Base-by-base conservation (phyloP, 2,888 invertebrate genomes). In the Tiphia femorata region DNA sequence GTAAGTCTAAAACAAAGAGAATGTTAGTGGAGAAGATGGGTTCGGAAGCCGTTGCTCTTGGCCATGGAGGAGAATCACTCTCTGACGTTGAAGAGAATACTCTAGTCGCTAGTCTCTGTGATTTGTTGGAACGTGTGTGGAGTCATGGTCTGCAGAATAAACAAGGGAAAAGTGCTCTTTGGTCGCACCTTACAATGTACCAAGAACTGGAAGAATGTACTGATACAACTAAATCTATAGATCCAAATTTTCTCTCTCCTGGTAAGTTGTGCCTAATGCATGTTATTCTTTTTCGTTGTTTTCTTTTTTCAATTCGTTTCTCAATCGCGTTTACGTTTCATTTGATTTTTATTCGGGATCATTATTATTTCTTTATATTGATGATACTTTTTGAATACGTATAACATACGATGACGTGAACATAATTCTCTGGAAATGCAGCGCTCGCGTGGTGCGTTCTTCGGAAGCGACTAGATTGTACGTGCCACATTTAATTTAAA, bases 21-120 rank as follows among this genome's bases (percentile, higher is more conserved):
- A 98, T 99, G 97, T 86, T 99, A 27, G 90, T 99, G n/a, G 97
- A 98, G 78, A 99, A 99, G 86, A 94, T 99, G 93, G 98, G 98
- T 1, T 93, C 92, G 3, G 99, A 99, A 86, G 98, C 98, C 7
- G 93, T 95, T 1, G 97, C 96, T 43, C 85, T 98, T 61, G 97
- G 97, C 10, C 93, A 97, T 64, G 92, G 92, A 33, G 92, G 92
- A 37, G 95, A 96, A 76, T 88, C 86, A 20, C 82, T 87, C n/a
- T 87, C 88, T 0, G 88, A 88, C 12, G 92, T 97, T 0, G 98
- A 99, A 85, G 99, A 99, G 83, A 98, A 97, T 80, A 98, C 98
- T 0, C 87, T 99, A 73, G 98, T 98, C 37, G 98, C 97, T n/a
- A 95, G 97, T 52, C 87, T 99, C 3, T 99, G 99, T 84, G 99